Percentiles rank a stretch among this genome's conserved stretches.
phyloP scores from a whole-genome alignment of 2,797 vertebrate genomes.

The Phoebastria nigripes region DNA sequence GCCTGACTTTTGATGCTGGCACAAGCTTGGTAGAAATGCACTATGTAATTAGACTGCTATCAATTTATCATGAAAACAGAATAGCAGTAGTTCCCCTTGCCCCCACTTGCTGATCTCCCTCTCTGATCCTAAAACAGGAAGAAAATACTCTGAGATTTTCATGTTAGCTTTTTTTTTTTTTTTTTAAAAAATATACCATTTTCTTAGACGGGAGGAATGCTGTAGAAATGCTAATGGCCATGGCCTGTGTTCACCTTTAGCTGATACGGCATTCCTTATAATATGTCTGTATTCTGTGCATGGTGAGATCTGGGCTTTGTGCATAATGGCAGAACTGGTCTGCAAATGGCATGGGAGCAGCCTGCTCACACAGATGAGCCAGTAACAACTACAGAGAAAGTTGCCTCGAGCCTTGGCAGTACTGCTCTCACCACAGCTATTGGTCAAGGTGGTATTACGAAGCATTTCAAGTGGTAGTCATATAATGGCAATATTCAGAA shows the following conservation, averaged over 20 bases:
- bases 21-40: background rate
- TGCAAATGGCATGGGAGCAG: background rate
- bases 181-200: background rate
- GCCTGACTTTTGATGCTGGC: background rate
- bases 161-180: background rate
- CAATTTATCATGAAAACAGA: background rate
- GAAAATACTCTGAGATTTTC: background rate
- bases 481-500: background rate
- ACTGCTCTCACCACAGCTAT: background rate
- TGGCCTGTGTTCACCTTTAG: background rate
- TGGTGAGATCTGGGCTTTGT: background rate
- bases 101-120: background rate
- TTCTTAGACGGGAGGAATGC: background rate
- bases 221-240: background rate
- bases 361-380: background rate
- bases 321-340: background rate
- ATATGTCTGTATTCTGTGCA: rapidly evolving
- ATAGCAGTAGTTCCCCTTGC: rapidly evolving
- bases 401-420: background rate
- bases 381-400: background rate
- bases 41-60: background rate
- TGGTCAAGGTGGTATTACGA: background rate
- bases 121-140: background rate
- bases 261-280: background rate
- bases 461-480: background rate